Base-by-base conservation (phyloP, 35 echinoderm and acorn worm species). In the Hemicentrotus pulcherrimus region DNA sequence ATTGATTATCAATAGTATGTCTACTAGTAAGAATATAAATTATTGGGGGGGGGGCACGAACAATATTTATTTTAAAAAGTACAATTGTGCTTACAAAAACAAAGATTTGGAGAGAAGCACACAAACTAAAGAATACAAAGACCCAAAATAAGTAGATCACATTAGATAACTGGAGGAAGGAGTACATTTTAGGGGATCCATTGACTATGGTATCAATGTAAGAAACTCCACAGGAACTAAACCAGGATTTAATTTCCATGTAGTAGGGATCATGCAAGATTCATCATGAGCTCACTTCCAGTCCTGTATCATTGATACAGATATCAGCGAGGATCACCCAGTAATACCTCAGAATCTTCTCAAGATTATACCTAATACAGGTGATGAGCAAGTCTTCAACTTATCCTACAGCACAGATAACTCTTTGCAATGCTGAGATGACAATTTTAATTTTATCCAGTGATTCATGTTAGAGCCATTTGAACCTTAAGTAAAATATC, bases 251-350 rank as follows among this genome's bases (percentile, higher is more conserved):
- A 10, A 22, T 78, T 78, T n/a, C 65, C 65, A 78, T 78, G 65
- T 78, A 24, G 19, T 22, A 5, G 7, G 65, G 65, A 78, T 78
- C 19, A 18, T 28, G n/a, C 6, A 18, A n/a, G 65, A 78, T 78
- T 78, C 65, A 78, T 78, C 65, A 78, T 78, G 65, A 78, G 65
- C 19, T 78, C 65, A 78, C 65, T 78, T 78, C 65, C 65, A 78
- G 65, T n/a, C 65, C 65, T 78, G 65, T 28, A 28, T 78, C 19
- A 78, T 18, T 78, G 65, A 78, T 78, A 78, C 28, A 78, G 65
- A 78, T 28, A 78, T 28, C 65, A 22, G 24, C 19, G 2, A 78
- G 65, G 65, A 78, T 78, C 24, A 7, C 65, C 65, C 65, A 7
- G 65, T 78, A 78, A 78, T 78, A n/a, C 65, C 19, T n/a, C 65